Percentiles rank a stretch among this genome's conserved stretches.
Evolutionary conservation across 2,113 vertebrate genomes (phyloP).

Genomic region (Haemorhous mexicanus): DNA sequence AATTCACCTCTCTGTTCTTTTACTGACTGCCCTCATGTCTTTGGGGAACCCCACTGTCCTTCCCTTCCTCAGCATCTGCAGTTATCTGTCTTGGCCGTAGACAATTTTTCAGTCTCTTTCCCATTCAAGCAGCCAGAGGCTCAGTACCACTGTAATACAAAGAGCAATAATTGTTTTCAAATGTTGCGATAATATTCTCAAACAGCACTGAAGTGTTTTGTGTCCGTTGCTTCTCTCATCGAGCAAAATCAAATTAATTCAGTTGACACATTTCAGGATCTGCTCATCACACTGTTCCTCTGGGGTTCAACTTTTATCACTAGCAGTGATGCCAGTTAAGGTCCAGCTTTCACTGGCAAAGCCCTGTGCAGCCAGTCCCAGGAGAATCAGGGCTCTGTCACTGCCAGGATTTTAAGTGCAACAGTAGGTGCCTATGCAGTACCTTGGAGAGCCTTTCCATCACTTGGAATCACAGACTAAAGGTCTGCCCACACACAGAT

Average conservation of each 20-base stretch:
- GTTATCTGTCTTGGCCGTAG: neutral
- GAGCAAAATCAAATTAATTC: neutral
- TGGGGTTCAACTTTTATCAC: neutral
- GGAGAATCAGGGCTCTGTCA: neutral
- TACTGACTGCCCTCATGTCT: neutral
- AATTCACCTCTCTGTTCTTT: neutral
- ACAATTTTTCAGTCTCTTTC: neutral
- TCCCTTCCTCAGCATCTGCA: neutral
- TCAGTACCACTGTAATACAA: neutral
- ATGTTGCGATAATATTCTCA: conserved; percentile 15
- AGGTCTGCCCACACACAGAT: conserved; percentile 40
- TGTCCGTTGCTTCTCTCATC: neutral
- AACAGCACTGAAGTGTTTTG: neutral
- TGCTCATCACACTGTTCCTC: neutral
- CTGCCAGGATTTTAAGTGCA: neutral
- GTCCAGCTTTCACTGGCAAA: neutral
- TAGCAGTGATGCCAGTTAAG: neutral
- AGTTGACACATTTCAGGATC: neutral
- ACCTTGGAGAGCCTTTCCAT: neutral
- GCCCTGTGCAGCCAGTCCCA: neutral
- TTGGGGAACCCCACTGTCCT: neutral
- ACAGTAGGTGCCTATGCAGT: neutral
- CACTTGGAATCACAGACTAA: neutral
- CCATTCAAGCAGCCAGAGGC: conserved; percentile 14
- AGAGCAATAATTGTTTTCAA: conserved; percentile 32